Percentiles rank a stretch among this genome's conserved stretches.
These are phyloP conservation scores for Champsocephalus esox DNA, from an alignment of 2,797 vertebrate genomes.

Conservation along the genomic window DNA sequence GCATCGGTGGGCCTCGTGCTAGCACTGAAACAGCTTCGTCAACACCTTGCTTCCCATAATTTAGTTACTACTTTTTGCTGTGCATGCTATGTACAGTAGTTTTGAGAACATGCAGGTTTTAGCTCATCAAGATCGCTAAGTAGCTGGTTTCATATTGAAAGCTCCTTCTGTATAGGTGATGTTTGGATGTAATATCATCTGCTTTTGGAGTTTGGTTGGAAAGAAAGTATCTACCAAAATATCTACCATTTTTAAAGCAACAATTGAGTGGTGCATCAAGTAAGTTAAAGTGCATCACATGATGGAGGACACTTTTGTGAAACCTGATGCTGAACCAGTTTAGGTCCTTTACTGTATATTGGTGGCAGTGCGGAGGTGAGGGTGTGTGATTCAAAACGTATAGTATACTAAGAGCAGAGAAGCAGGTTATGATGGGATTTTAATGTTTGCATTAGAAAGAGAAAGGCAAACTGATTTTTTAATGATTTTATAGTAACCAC, in stretches of 20 bases:
- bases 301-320: conserved; percentile 11
- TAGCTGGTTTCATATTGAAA: conserved; percentile 39
- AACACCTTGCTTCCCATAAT: conserved; percentile 70
- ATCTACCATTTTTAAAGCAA: conserved; percentile 19
- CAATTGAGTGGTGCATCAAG: conserved; percentile 2
- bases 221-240: conserved; percentile 36
- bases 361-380: background rate
- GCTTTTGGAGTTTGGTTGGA: conserved; percentile 32
- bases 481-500: conserved; percentile 16
- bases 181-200: conserved; percentile 30
- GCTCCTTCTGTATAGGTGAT: conserved; percentile 22
- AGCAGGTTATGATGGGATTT: background rate
- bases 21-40: conserved; percentile 61
- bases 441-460: background rate
- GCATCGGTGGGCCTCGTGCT: conserved; percentile 55
- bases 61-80: conserved; percentile 27
- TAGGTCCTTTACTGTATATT: background rate
- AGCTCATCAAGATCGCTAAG: conserved; percentile 34
- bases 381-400: background rate
- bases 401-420: background rate
- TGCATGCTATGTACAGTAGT: conserved; percentile 9
- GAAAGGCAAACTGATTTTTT: conserved; percentile 9
- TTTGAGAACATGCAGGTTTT: conserved; percentile 33
- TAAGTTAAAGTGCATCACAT: conserved; percentile 14
- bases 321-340: background rate